Base-by-base conservation (phyloP, 2,113 vertebrate genomes). In the Cyprinus carpio region DNA sequence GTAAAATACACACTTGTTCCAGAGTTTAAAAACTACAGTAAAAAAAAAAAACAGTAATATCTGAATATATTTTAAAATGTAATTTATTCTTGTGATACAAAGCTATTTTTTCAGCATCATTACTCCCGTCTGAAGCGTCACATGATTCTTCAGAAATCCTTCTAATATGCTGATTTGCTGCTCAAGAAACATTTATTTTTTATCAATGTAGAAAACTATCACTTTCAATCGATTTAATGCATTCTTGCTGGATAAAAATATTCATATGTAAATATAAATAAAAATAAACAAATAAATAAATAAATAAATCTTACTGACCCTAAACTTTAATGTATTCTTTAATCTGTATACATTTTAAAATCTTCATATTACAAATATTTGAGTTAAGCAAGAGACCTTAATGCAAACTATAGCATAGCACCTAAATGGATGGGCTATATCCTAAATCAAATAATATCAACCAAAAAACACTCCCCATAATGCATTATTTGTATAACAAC, bases 401-500 rank as follows among this genome's bases (percentile, higher is more conserved):
- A 31, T 23, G 3, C 25, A 49, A 15, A 1, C 29, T 34, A 16
- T 13, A 82, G 56, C 27, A 69, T 4, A 18, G 60, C 25, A 75
- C 15, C 15, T 31, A 54, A 69, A 64, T 3, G 4, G 64, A 2
- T 2, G 12, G 23, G 4, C n/a, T 8, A 49, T 25, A 67, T 81
- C 77, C 72, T 82, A 27, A 27, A 49, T 76, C 31, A 29, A 84
- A 65, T 62, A 2, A 27, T 71, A 31, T 8, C 37, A 37, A 46
- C 43, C 20, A 23, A 46, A 46, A 18, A 18, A 2, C 34, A n/a
- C n/a, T 29, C 20, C 9, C 9, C 79, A 29, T 51, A 31, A 81
- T 67, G 8, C 10, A 51, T 8, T 67, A 13, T 81, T 88, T 43
- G 46, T 56, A 58, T 25, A 84, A 84, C 87, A 88, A 81, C 84